Evolutionary conservation across 2,888 invertebrate genomes (phyloP).

Genomic region (Branchellion lobata): DNA sequence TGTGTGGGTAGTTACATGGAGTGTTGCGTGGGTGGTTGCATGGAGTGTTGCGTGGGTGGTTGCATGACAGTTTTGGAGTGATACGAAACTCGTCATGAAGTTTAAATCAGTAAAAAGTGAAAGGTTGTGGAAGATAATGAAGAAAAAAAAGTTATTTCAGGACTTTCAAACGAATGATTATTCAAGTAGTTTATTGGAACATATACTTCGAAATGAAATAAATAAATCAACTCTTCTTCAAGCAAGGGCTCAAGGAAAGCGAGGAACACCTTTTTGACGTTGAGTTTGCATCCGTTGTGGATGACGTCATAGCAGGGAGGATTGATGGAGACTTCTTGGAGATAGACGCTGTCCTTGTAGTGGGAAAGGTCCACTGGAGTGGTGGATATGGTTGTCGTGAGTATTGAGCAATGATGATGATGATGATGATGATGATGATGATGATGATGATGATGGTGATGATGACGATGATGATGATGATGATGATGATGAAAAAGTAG

Average conservation of each 20-base stretch:
- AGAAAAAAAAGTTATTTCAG: too few species aligned
- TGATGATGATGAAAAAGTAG: conserved; percentile 27
- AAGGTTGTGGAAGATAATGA: too few species aligned
- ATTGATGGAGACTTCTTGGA: conserved; percentile 69
- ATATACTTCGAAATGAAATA: too few species aligned
- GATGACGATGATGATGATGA: conserved; percentile 32
- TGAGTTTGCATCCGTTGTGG: conserved; percentile 70
- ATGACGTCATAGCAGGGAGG: conserved; percentile 75
- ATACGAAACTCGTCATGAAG: too few species aligned
- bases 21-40: too few species aligned
- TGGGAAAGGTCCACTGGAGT: not conserved
- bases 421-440: conserved; percentile 26
- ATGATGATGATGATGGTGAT: conserved; percentile 33
- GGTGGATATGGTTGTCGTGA: not conserved
- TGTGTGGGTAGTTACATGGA: conserved; percentile 72
- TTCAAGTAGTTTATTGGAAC: too few species aligned
- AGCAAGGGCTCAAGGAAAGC: too few species aligned
- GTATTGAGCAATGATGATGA: conserved; percentile 22
- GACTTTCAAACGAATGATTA: too few species aligned
- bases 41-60: too few species aligned
- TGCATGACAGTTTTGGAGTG: too few species aligned
- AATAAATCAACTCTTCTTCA: too few species aligned
- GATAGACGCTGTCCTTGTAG: conserved; percentile 66
- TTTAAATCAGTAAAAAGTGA: too few species aligned
- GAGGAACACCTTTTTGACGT: conserved; percentile 72